These are phyloP conservation scores for Zeugodacus cucurbitae DNA, from an alignment of 1,140 invertebrate species.

Conservation along the genomic window DNA sequence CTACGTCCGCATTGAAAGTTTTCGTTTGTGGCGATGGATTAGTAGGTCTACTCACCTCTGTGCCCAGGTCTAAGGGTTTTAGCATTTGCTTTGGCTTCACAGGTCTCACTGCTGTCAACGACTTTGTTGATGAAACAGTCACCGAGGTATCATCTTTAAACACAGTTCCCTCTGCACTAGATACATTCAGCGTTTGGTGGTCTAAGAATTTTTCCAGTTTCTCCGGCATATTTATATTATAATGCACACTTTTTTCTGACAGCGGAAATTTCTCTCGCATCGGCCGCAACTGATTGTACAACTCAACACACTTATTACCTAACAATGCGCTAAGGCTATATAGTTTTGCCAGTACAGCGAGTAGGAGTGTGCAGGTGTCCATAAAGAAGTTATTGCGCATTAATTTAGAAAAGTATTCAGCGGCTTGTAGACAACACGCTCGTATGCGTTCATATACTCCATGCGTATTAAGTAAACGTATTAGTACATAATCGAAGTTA, in stretches of 20 bases:
- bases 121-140: not conserved
- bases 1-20: conserved; percentile 14
- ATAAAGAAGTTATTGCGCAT: conserved; percentile 57
- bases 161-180: not conserved
- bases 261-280: conserved; percentile 48
- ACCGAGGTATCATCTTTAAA: not conserved
- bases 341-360: conserved; percentile 59
- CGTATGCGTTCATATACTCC: conserved; percentile 53
- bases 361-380: conserved; percentile 52
- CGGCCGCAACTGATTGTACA: conserved; percentile 52
- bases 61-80: not conserved
- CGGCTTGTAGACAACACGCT: conserved; percentile 53
- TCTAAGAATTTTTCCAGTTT: not conserved
- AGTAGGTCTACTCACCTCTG: not conserved
- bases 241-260: not conserved
- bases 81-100: conserved; percentile 4
- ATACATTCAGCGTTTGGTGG: not conserved
- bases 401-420: conserved; percentile 54
- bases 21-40: not conserved
- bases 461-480: conserved; percentile 52
- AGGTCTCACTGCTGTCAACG: not conserved
- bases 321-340: conserved; percentile 50
- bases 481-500: conserved; percentile 55
- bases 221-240: not conserved
- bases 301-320: conserved; percentile 47